Base-by-base conservation (phyloP, 1,140 invertebrate genomes). In the Epicauta chinensis region DNA sequence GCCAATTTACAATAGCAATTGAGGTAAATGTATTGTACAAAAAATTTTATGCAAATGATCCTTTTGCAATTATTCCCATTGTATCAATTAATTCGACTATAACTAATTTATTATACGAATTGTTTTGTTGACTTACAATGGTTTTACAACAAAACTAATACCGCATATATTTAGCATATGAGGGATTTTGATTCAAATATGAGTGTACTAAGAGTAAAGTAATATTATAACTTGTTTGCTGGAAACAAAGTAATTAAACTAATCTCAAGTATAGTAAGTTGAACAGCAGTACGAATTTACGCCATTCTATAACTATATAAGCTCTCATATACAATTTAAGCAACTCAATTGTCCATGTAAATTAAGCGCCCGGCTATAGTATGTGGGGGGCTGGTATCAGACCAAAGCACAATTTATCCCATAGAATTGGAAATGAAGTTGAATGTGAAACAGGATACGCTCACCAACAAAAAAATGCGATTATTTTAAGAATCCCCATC, bases 291-390 rank as follows among this genome's bases (percentile, higher is more conserved):
- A 59, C 53, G 35, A 53, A 59, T 56, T 59, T 55, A 58, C 40
- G 49, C 46, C 46, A 42, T 58, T 55, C 53, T 56, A 61, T 61
- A 60, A 60, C 59, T 52, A 55, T 31, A 51, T 58, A 61, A 58
- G 48, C 59, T 56, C 53, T 53, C 46, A 61, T 58, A 56, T 61
- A 58, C 56, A 56, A 61, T 58, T 61, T 55, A 48, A 58, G 59
- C 48, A 54, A 58, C 52, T 61, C 59, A 58, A 61, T 61, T 58
- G 59, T 61, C 59, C 59, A 58, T 61, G 53, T 55, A 61, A 61
- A 61, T 61, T 61, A 58, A 57, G 47, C 45, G 52, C 35, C 23
- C 37, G 49, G 40, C 4, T 23, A 23, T 23, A 23, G 23, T n/a
- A n/a, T n/a, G 23, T 3, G 46, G 54, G 30, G 49, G 39, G 39